A percentile compares a stretch with the other conserved stretches of the same genome.
These are phyloP conservation scores for Pseudocheirus occidentalis DNA, from an alignment of 2,797 vertebrate species.

Conservation along the genomic window DNA sequence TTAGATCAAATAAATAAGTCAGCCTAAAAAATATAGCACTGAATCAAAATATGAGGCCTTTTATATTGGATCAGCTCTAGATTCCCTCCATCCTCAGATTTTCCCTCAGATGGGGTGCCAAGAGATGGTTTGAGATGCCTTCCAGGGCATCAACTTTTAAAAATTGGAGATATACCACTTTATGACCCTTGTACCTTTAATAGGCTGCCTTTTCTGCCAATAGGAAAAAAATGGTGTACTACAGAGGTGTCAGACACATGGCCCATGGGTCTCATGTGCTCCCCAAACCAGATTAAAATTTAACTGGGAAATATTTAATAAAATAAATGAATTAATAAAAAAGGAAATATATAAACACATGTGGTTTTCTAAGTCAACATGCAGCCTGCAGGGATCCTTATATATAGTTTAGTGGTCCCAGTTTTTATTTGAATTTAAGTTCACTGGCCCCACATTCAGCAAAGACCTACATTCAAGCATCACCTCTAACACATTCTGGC, in stretches of 20 bases:
- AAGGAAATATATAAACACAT: background rate
- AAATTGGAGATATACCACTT: background rate
- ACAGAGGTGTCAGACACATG: background rate
- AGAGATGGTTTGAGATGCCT: background rate
- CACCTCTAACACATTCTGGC: background rate
- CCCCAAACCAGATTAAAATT: background rate
- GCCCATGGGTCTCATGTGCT: background rate
- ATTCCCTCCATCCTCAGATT: constrained; percentile 3
- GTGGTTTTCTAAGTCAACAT: background rate
- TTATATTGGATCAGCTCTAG: background rate
- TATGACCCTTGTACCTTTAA: background rate
- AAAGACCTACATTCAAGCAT: background rate
- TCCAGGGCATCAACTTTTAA: constrained; percentile 1
- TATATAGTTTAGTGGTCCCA: background rate
- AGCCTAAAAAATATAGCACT: background rate
- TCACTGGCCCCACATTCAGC: background rate
- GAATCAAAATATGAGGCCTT: background rate
- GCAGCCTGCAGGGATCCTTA: background rate
- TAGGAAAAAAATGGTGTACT: background rate
- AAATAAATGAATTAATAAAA: constrained; percentile 1
- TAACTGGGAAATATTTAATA: background rate
- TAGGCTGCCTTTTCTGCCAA: background rate
- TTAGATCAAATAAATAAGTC: background rate
- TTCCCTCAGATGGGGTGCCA: background rate
- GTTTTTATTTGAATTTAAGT: background rate